These are phyloP conservation scores for Mustela nigripes DNA, from an alignment of 2,113 vertebrate genomes.

Conservation along the genomic window DNA sequence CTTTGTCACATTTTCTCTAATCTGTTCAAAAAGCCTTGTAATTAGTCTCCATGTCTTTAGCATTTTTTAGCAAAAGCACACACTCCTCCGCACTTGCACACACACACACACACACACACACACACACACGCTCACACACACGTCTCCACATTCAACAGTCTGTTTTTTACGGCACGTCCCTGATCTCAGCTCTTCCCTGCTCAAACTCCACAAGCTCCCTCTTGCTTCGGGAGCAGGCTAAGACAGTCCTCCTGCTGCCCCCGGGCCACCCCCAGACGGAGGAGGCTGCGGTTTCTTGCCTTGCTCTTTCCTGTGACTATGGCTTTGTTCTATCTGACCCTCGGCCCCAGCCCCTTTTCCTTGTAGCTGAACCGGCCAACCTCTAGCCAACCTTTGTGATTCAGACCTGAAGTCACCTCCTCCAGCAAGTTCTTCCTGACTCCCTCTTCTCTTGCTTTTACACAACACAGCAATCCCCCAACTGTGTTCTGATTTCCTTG, in stretches of 20 bases:
- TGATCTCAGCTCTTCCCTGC: neutral
- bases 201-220: neutral
- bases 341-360: neutral
- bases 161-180: neutral
- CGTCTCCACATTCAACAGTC: too few relatives aligned
- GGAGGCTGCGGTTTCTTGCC: rapidly evolving
- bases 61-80: neutral
- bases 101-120: neutral
- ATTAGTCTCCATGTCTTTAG: neutral
- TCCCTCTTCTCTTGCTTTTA: neutral
- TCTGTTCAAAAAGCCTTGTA: neutral
- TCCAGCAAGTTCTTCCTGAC: neutral
- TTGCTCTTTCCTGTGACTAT: neutral
- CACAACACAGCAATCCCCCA: neutral
- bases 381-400: neutral
- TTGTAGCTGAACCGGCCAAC: neutral
- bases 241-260: neutral
- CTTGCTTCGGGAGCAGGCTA: neutral
- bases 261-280: too few relatives aligned
- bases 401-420: neutral
- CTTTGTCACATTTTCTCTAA: neutral
- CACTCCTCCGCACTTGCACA: neutral
- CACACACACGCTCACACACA: neutral
- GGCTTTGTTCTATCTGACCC: neutral
- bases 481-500: neutral